Conservation (phyloP, 1,140 invertebrate species). For the Cherax quadricarinatus region DNA sequence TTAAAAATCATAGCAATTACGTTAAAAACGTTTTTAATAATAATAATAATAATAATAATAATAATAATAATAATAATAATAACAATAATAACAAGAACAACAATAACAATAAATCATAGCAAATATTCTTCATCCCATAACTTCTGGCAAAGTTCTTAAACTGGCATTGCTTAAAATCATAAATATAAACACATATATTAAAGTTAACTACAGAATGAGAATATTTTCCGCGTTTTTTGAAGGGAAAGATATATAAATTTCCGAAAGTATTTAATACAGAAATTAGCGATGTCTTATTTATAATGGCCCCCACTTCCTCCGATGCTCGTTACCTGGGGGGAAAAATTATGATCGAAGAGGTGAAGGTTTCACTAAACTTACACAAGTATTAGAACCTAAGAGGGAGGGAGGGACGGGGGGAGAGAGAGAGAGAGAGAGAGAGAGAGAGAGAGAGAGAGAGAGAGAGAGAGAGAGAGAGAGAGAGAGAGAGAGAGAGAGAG, state of each 20-base stretch:
- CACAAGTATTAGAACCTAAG: not conserved
- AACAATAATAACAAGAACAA: too few relatives aligned
- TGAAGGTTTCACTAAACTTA: not conserved
- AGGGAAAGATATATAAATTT: constrained; percentile 1
- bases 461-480: too few relatives aligned
- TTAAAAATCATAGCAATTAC: too few relatives aligned
- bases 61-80: too few relatives aligned
- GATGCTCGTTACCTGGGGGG: constrained; percentile 16
- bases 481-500: too few relatives aligned
- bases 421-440: too few relatives aligned
- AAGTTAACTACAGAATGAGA: not conserved
- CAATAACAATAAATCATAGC: too few relatives aligned
- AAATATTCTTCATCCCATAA: too few relatives aligned
- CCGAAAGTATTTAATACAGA: constrained; percentile 19
- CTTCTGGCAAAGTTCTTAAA: not conserved
- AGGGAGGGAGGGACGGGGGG: not conserved
- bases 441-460: too few relatives aligned
- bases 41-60: too few relatives aligned
- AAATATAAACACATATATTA: not conserved
- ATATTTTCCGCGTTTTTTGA: not conserved
- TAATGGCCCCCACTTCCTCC: not conserved
- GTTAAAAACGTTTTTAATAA: too few relatives aligned
- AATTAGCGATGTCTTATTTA: not conserved
- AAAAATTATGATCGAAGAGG: not conserved
- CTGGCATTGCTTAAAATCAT: not conserved